These are phyloP conservation scores for Alexandromys fortis DNA, from an alignment of 2,113 vertebrate genomes.

Conservation along the genomic window DNA sequence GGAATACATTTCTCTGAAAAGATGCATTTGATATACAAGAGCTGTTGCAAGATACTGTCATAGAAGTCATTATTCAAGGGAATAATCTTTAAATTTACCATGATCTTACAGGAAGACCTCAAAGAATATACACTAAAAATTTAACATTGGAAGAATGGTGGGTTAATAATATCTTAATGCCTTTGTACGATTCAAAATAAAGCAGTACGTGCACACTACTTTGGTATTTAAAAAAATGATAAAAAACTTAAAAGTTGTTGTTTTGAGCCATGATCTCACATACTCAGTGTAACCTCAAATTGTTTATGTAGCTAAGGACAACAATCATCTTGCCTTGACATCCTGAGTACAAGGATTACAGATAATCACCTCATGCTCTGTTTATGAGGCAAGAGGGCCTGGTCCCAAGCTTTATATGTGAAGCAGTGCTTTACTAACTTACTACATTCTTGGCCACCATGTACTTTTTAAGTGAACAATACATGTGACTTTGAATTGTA, in stretches of 20 bases:
- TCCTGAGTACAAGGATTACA: neutral
- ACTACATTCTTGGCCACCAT: neutral
- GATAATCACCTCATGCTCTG: neutral
- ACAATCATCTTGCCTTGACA: neutral
- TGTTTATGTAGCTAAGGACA: neutral
- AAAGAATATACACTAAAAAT: slow-evolving; percentile 34
- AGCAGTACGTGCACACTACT: neutral
- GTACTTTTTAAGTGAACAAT: neutral
- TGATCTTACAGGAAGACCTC: neutral
- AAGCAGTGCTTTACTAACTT: neutral
- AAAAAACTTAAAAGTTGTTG: neutral
- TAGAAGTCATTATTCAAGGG: neutral
- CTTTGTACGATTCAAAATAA: slow-evolving; percentile 50
- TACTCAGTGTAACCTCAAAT: neutral
- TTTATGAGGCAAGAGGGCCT: too few species aligned
- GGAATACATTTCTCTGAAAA: neutral
- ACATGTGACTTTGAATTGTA: neutral
- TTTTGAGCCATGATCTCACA: neutral
- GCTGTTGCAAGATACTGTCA: neutral
- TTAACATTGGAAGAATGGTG: slow-evolving; percentile 35
- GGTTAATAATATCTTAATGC: slow-evolving; percentile 59
- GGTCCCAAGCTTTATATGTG: neutral
- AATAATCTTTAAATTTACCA: neutral
- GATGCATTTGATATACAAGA: neutral
- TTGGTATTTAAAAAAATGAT: slow-evolving; percentile 39